phyloP scores from a whole-genome alignment of 2,797 vertebrate species.

The Helicolenus hilgendorfi region DNA sequence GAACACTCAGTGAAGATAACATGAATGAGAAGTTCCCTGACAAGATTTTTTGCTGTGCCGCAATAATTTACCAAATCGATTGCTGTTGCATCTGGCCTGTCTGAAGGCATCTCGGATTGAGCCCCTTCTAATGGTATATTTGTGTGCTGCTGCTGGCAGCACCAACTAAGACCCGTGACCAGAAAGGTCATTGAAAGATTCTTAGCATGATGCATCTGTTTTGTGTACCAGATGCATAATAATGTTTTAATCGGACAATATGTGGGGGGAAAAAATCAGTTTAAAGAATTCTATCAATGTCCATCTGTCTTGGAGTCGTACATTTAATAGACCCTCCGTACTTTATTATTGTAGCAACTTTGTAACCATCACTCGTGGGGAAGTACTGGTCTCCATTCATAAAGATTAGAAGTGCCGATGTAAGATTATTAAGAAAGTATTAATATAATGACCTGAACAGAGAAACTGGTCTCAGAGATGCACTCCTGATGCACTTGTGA shows the following conservation, averaged over 20 bases:
- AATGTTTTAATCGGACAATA: background rate
- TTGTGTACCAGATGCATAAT: background rate
- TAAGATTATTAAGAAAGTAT: constrained; percentile 14
- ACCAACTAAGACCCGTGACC: background rate
- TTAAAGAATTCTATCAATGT: background rate
- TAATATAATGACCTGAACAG: background rate
- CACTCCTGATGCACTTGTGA: background rate
- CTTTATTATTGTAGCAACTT: background rate
- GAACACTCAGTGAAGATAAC: background rate
- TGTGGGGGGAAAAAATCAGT: background rate
- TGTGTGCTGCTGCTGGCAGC: background rate
- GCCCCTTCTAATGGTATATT: background rate
- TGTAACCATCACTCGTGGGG: background rate
- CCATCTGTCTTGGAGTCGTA: background rate
- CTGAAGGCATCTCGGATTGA: background rate
- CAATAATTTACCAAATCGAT: background rate
- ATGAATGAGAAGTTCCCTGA: background rate
- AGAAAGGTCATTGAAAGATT: background rate
- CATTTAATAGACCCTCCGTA: background rate
- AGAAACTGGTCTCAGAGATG: constrained; percentile 14
- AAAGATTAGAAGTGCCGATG: constrained; percentile 42
- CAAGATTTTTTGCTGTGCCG: background rate
- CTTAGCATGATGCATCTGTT: background rate
- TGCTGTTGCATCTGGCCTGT: accelerated
- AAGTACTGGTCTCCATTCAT: background rate